Evolutionary conservation across 1,140 invertebrate species (phyloP).

Genomic region (Solenopsis invicta): DNA sequence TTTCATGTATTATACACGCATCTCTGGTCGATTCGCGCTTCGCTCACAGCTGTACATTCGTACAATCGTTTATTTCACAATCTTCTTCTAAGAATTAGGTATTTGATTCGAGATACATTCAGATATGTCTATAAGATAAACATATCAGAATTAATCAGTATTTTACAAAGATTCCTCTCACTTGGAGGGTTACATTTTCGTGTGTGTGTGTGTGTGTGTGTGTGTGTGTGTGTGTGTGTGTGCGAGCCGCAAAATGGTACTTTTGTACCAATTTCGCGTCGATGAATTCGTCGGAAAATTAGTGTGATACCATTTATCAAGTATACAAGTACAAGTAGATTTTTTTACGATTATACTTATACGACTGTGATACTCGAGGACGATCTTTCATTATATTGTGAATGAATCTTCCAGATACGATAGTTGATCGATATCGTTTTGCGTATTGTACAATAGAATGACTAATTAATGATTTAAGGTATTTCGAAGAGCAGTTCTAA

Average conservation of each 20-base stretch:
- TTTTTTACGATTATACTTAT: conserved; percentile 12
- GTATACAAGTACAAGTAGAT: not conserved
- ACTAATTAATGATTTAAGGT: not conserved
- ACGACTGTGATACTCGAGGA: conserved; percentile 17
- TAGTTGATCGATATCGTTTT: not conserved
- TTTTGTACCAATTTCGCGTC: not conserved
- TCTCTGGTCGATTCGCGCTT: conserved; percentile 14
- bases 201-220: no score
- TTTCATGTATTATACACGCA: conserved; percentile 30
- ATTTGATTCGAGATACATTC: conserved; percentile 5
- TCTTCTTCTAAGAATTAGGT: not conserved
- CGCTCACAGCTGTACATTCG: conserved; percentile 24
- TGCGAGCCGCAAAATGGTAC: not conserved
- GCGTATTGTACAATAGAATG: conserved; percentile 13
- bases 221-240: no score
- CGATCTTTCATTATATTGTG: conserved; percentile 11
- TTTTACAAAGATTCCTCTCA: conserved; percentile 11
- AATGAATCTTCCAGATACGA: conserved; percentile 1
- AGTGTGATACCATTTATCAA: conserved; percentile 4
- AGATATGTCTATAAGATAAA: not conserved
- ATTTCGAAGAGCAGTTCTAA: conserved; percentile 1
- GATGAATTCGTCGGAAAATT: not conserved
- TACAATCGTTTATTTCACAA: not conserved
- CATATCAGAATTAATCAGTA: conserved; percentile 2
- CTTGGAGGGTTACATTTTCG: not conserved